These are phyloP conservation scores for Galbula dea DNA, from an alignment of 2,113 vertebrate genomes.

Conservation along the genomic window DNA sequence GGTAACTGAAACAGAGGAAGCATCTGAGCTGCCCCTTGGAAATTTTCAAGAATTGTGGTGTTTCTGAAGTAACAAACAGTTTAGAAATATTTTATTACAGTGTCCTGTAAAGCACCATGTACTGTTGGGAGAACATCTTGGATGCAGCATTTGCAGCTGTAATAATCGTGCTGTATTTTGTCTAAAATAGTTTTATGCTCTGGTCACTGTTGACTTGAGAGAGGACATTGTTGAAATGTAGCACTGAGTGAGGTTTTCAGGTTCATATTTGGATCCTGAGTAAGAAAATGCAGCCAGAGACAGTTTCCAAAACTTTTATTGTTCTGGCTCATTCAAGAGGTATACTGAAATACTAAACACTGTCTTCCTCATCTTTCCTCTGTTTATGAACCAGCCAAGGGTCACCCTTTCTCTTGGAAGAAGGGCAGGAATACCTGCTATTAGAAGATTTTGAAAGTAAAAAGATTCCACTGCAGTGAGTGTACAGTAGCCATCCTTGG, in stretches of 20 bases:
- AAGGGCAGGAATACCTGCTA: constrained; percentile 92
- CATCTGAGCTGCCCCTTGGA: not conserved
- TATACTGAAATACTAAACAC: not conserved
- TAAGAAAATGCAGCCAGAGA: not conserved
- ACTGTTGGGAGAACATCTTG: not conserved
- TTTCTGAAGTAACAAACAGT: not conserved
- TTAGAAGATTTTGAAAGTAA: constrained; percentile 98
- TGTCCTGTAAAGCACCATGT: not conserved
- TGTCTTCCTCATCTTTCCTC: constrained; percentile 74
- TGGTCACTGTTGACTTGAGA: not conserved
- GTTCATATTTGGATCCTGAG: not conserved
- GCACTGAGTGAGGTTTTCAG: not conserved
- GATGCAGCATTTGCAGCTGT: not conserved
- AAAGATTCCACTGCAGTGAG: constrained; percentile 92
- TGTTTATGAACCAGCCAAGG: constrained; percentile 80
- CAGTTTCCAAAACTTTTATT: not conserved
- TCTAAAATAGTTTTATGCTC: not conserved
- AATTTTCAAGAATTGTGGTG: not conserved
- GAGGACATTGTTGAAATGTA: not conserved
- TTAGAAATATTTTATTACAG: not conserved
- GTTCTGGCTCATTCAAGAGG: not conserved
- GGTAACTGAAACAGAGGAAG: not conserved
- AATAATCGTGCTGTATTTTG: not conserved
- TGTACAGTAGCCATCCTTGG: constrained; percentile 74
- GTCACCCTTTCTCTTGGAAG: constrained; percentile 81